Evolutionary conservation across 2,113 vertebrate genomes (phyloP).

Genomic region (Psilopogon haemacephalus): DNA sequence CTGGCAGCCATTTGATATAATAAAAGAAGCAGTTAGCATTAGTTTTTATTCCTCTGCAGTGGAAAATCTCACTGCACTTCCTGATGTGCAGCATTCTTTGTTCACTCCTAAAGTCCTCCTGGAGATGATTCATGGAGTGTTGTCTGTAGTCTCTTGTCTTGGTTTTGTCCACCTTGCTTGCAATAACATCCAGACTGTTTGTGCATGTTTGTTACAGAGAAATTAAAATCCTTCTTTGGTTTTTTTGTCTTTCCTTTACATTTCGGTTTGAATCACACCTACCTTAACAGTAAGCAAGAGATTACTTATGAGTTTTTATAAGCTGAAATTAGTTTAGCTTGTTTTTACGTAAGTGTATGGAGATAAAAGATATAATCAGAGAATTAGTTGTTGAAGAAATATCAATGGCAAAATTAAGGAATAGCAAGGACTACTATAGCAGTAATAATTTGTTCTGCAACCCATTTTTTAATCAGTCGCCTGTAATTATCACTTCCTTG

Average conservation of each 20-base stretch:
- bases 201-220: neutral
- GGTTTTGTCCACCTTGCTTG: neutral
- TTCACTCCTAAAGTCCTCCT: neutral
- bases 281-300: neutral
- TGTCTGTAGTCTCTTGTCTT: neutral
- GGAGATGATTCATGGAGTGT: constrained; percentile 3
- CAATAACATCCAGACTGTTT: neutral
- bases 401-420: neutral
- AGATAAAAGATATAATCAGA: neutral
- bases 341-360: neutral
- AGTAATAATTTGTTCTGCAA: neutral
- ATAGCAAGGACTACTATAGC: neutral
- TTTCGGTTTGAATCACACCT: neutral
- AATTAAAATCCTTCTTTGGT: neutral
- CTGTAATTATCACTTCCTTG: accelerated
- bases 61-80: accelerated
- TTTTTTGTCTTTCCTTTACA: neutral
- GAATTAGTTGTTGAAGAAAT: neutral
- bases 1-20: neutral
- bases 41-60: neutral
- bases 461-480: neutral
- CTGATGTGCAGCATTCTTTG: neutral
- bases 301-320: neutral
- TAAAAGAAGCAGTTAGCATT: neutral
- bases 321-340: neutral